A percentile compares a stretch with the other conserved stretches of the same genome.
These are phyloP conservation scores for Cantharis rustica DNA, from an alignment of 2,888 invertebrate species.

Conservation along the genomic window DNA sequence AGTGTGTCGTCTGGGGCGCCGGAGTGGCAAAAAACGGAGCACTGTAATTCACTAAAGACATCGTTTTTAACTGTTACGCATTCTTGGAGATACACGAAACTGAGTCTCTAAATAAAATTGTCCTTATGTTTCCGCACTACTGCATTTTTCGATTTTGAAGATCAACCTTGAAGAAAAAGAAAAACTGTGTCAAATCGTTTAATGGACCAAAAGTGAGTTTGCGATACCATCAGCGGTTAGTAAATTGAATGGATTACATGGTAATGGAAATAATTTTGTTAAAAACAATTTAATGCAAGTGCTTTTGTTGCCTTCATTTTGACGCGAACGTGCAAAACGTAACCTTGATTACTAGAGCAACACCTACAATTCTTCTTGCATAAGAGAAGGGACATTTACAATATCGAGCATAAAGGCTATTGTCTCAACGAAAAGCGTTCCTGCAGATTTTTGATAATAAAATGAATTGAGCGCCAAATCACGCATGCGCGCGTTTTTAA, in stretches of 20 bases:
- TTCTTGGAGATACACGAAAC: neutral
- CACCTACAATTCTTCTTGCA: constrained; percentile 11
- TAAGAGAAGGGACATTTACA: constrained; percentile 21
- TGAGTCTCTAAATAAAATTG: neutral
- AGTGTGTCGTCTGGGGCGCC: constrained; percentile 43
- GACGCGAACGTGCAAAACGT: constrained; percentile 10
- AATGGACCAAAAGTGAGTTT: neutral
- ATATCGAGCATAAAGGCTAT: constrained; percentile 16
- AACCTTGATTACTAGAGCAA: constrained; percentile 25
- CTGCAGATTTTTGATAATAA: neutral
- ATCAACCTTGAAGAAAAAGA: constrained; percentile 13
- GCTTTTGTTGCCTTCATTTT: constrained; percentile 16
- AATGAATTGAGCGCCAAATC: neutral
- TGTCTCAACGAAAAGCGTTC: neutral
- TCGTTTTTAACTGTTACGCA: constrained; percentile 28
- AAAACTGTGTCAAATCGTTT: constrained; percentile 5
- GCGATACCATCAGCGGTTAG: neutral
- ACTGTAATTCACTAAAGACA: constrained; percentile 52
- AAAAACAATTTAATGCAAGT: constrained; percentile 1
- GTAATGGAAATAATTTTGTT: neutral
- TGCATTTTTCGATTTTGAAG: constrained; percentile 11
- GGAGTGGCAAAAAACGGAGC: constrained; percentile 49
- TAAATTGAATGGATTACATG: neutral
- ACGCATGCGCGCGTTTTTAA: neutral
- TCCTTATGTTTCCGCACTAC: neutral